phyloP scores from a whole-genome alignment of 2,888 invertebrate genomes.

The Pristionchus maxplancki region DNA sequence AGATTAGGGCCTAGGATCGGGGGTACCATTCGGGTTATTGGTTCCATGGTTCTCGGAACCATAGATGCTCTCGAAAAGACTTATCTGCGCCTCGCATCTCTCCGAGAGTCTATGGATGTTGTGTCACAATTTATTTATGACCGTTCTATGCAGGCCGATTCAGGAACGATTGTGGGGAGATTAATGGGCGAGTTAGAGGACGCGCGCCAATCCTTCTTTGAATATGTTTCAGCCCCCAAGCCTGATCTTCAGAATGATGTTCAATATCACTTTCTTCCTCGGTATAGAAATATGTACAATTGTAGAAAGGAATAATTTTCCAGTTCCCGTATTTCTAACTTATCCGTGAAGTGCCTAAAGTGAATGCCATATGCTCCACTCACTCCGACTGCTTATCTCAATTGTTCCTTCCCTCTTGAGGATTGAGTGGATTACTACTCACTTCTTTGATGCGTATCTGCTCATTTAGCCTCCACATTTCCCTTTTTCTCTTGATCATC shows the following conservation, averaged over 20 bases:
- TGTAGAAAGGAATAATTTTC: too few species aligned
- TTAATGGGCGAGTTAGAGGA: background rate
- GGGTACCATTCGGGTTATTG: background rate
- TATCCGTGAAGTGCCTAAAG: background rate
- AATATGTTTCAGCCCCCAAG: background rate
- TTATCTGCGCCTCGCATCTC: background rate
- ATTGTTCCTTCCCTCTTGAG: constrained; percentile 32
- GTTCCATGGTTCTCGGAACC: background rate
- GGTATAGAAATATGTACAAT: too few species aligned
- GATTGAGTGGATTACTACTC: constrained; percentile 33
- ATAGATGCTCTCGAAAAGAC: constrained; percentile 17
- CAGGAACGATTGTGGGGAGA: background rate
- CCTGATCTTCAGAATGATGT: too few species aligned
- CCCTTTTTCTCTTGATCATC: too few species aligned
- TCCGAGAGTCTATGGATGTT: background rate
- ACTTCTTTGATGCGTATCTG: background rate
- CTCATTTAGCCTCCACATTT: too few species aligned
- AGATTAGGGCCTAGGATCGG: background rate
- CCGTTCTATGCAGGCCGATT: background rate
- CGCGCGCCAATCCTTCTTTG: background rate
- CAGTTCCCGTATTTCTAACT: too few species aligned
- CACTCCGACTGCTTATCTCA: constrained; percentile 14
- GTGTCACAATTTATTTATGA: constrained; percentile 32
- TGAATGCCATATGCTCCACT: constrained; percentile 33
- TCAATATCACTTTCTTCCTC: too few species aligned